A percentile compares a stretch with the other conserved stretches of the same genome.
These are phyloP conservation scores for Dolichomitus sp. DNA, from an alignment of 2,888 invertebrate genomes.

Conservation along the genomic window DNA sequence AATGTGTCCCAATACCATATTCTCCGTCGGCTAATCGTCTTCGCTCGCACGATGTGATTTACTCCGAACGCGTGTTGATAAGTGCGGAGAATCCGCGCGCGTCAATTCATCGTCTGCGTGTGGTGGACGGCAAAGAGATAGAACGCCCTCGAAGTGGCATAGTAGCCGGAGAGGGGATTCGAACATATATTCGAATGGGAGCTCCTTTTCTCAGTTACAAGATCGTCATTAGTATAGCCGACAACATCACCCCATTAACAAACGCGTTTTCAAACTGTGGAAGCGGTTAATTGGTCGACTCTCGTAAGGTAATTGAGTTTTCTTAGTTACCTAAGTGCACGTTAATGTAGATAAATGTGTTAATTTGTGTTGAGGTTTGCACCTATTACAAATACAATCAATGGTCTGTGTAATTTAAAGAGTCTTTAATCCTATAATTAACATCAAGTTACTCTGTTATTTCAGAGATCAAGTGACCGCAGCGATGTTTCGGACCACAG, in stretches of 20 bases:
- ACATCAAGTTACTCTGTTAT: background rate
- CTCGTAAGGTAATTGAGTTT: constrained; percentile 25
- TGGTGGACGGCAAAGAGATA: background rate
- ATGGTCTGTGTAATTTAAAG: background rate
- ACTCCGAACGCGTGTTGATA: constrained; percentile 45
- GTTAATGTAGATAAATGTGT: background rate
- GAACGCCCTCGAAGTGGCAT: constrained; percentile 25
- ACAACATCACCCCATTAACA: constrained; percentile 51
- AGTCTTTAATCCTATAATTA: background rate
- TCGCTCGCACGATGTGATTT: constrained; percentile 35
- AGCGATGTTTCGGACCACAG: constrained; percentile 66
- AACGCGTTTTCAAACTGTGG: background rate
- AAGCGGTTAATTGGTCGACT: constrained; percentile 20
- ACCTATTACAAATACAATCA: too few relatives aligned
- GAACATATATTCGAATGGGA: constrained; percentile 71
- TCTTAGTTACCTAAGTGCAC: constrained; percentile 17
- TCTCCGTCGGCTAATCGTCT: constrained; percentile 27
- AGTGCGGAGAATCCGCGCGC: constrained; percentile 30
- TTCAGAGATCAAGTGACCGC: constrained; percentile 52
- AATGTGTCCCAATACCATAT: constrained; percentile 50
- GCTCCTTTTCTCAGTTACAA: constrained; percentile 65
- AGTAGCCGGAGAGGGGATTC: constrained; percentile 51
- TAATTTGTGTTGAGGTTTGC: too few relatives aligned
- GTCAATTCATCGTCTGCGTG: constrained; percentile 18
- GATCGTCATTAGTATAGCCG: constrained; percentile 67